Conservation (phyloP, 2,113 vertebrate genomes). For the Neolamprologus brichardi region DNA sequence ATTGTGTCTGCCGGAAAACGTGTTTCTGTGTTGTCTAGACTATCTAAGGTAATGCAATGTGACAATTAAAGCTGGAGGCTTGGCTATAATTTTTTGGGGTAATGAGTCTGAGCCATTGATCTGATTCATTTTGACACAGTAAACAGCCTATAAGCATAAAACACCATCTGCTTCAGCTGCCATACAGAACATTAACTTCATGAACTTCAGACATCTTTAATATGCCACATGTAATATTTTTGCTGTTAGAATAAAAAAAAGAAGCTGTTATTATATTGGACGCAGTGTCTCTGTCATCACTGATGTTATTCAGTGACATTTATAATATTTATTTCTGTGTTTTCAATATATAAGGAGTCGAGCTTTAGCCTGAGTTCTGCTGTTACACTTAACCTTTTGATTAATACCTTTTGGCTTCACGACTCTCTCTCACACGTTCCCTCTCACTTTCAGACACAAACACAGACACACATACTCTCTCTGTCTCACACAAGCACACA, state of each 20-base stretch:
- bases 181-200: neutral
- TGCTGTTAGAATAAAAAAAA: neutral
- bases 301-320: neutral
- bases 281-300: neutral
- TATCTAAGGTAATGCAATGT: neutral
- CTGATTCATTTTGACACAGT: constrained; percentile 21
- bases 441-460: neutral
- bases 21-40: neutral
- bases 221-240: neutral
- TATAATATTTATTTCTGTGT: neutral
- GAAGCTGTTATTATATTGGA: neutral
- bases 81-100: neutral
- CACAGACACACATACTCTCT: neutral
- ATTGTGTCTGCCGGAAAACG: neutral
- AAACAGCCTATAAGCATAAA: neutral
- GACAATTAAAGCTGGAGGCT: constrained; percentile 25
- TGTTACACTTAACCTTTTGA: neutral
- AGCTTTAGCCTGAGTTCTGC: neutral
- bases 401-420: constrained; percentile 1
- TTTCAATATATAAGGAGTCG: neutral
- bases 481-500: neutral
- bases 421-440: neutral
- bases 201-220: neutral
- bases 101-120: constrained; percentile 12
- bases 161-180: neutral